phyloP scores from a whole-genome alignment of 2,113 vertebrate genomes.

The Carollia perspicillata region DNA sequence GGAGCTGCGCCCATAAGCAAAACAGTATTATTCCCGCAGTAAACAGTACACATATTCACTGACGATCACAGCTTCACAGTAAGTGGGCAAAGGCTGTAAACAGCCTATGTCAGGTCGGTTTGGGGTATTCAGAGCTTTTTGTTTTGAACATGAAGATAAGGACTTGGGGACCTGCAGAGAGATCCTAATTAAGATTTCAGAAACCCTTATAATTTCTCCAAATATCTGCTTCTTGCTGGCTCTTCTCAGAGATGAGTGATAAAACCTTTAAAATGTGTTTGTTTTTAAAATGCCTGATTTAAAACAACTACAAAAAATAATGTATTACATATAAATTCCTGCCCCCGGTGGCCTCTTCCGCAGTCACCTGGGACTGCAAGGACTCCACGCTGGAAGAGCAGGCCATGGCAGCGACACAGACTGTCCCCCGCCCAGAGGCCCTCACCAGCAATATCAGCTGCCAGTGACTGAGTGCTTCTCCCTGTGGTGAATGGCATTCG shows the following conservation, averaged over 20 bases:
- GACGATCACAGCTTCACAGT: background rate
- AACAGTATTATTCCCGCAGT: background rate
- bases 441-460: background rate
- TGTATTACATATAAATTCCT: background rate
- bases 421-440: background rate
- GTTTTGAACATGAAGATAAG: constrained; percentile 16
- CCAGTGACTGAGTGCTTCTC: background rate
- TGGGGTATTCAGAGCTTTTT: background rate
- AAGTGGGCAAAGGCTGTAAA: background rate
- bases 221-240: background rate
- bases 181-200: constrained; percentile 8
- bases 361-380: background rate
- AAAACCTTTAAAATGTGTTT: background rate
- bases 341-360: background rate
- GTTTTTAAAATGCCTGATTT: background rate
- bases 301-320: constrained; percentile 1
- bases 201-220: constrained; percentile 35
- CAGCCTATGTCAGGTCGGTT: background rate
- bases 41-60: background rate
- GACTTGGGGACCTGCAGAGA: background rate
- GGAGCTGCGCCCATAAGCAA: background rate
- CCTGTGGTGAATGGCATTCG: background rate
- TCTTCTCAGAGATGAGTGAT: background rate
- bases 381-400: background rate
- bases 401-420: background rate